Percentiles rank a stretch among this genome's conserved stretches.
Conservation (phyloP, 2,113 vertebrate species). For the Cololabis saira region DNA sequence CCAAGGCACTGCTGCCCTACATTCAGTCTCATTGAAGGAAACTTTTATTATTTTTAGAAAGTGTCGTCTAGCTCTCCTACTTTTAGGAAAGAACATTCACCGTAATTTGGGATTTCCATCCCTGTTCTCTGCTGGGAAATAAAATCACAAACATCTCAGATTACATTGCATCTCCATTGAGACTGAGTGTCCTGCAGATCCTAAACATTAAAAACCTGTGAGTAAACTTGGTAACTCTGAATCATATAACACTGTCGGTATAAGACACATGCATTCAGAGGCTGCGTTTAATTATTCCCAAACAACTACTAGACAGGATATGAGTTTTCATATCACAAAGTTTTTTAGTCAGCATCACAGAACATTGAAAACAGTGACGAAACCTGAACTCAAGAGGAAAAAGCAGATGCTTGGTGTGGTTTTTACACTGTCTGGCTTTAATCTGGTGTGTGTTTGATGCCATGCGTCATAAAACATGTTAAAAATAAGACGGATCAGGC, state of each 20-base stretch:
- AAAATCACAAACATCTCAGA: no score
- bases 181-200: neutral
- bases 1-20: no score
- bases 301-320: neutral
- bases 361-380: neutral
- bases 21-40: no score
- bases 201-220: neutral
- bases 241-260: neutral
- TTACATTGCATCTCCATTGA: neutral
- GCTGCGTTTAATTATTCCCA: neutral
- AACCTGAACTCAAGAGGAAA: neutral
- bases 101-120: no score
- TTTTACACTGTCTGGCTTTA: no score
- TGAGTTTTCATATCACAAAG: neutral
- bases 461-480: constrained; percentile 15
- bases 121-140: no score
- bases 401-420: neutral
- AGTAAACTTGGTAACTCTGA: constrained; percentile 2
- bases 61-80: no score
- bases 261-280: neutral
- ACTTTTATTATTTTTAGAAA: no score
- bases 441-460: neutral
- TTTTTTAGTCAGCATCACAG: neutral
- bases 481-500: constrained; percentile 39
- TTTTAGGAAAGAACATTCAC: no score